These are phyloP conservation scores for Epicauta chinensis DNA, from an alignment of 1,140 invertebrate genomes.

Conservation along the genomic window DNA sequence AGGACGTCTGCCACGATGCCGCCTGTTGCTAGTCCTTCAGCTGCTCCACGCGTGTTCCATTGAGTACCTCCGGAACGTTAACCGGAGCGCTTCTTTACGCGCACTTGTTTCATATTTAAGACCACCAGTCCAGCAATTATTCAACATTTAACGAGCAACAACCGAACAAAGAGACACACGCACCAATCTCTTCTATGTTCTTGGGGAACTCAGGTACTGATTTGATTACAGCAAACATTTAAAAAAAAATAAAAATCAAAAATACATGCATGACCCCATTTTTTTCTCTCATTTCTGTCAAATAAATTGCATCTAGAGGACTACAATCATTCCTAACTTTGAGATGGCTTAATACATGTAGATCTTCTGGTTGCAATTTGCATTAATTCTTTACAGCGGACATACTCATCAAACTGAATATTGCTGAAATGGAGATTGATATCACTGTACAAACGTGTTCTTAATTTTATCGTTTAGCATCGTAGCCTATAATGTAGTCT, in stretches of 20 bases:
- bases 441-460: too few species aligned
- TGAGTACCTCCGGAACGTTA: constrained; percentile 15
- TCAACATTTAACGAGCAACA: constrained; percentile 8
- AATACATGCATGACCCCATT: not conserved
- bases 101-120: not conserved
- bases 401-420: too few species aligned
- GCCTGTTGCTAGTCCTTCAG: constrained; percentile 43
- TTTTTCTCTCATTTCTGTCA: too few species aligned
- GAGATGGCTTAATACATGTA: not conserved
- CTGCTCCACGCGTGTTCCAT: constrained; percentile 28
- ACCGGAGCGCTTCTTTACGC: constrained; percentile 13
- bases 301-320: not conserved
- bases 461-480: too few species aligned
- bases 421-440: too few species aligned
- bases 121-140: not conserved
- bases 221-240: not conserved
- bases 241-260: too few species aligned
- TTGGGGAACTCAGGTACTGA: constrained; percentile 29
- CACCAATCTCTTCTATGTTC: constrained; percentile 26
- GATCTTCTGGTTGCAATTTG: constrained; percentile 1
- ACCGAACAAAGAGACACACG: too few species aligned
- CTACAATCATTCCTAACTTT: too few species aligned
- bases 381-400: too few species aligned
- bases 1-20: constrained; percentile 32
- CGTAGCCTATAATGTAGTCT: too few species aligned